A percentile compares a stretch with the other conserved stretches of the same genome.
Evolutionary conservation across 1,140 invertebrate genomes (phyloP).

Genomic region (Drosophila triauraria): DNA sequence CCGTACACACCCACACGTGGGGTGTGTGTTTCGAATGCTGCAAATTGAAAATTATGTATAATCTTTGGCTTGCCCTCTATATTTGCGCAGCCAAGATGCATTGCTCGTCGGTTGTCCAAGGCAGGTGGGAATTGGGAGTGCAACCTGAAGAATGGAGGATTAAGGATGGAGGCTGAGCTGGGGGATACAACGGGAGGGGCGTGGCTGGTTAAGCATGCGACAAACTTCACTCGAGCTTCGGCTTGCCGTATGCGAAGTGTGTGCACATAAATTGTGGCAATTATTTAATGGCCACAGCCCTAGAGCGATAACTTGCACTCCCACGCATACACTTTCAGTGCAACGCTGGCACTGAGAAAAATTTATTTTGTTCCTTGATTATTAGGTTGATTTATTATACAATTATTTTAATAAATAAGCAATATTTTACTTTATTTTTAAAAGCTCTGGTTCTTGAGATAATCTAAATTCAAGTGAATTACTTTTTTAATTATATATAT

Average conservation of each 20-base stretch:
- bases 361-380: not conserved
- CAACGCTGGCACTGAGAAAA: not conserved
- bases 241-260: slow-evolving; percentile 66
- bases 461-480: too few relatives aligned
- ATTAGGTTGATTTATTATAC: not conserved
- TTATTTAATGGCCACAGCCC: slow-evolving; percentile 72
- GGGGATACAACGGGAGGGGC: not conserved
- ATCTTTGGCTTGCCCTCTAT: slow-evolving; percentile 70
- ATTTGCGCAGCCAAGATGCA: slow-evolving; percentile 71
- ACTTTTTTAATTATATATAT: too few relatives aligned
- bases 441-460: too few relatives aligned
- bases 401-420: not conserved
- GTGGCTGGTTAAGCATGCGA: slow-evolving; percentile 23
- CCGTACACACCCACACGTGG: slow-evolving; percentile 1
- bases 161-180: not conserved
- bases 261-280: slow-evolving; percentile 79
- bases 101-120: slow-evolving; percentile 38
- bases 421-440: too few relatives aligned
- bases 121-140: not conserved
- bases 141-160: not conserved
- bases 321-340: slow-evolving; percentile 13
- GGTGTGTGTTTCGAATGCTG: slow-evolving; percentile 45
- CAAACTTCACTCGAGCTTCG: slow-evolving; percentile 50
- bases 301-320: slow-evolving; percentile 62
- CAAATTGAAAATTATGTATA: slow-evolving; percentile 79